Evolutionary conservation across 2,113 vertebrate genomes (phyloP), one percentile per base, ranked within the genome.

Genomic region (Pachycephala philippinensis): DNA sequence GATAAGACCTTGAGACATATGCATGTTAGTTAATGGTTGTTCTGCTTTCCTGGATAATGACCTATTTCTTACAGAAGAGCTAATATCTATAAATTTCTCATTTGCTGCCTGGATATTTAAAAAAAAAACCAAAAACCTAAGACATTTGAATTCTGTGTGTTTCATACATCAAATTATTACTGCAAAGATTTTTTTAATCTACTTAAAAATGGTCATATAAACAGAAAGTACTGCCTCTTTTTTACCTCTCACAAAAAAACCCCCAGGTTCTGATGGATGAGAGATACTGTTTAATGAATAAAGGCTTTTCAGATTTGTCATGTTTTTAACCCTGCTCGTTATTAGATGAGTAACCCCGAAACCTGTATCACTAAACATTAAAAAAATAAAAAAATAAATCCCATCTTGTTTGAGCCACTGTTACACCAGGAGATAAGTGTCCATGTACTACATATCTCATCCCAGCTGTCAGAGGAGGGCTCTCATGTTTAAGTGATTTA

Each of bases 1-100:
- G 89, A 89, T 49, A 65, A 95, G 59, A 84, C 83, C 80, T 93
- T 94, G 86, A 95, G 95, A 97, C 28, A 87, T 70, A 57, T 60
- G 45, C 33, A 74, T 75, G 8, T 84, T 86, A 71, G 33, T 47
- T 84, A 93, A 88, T 71, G 59, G 66, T 50, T 95, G 45, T 79
- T 70, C 76, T 44, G 64, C 89, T 80, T 97, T 95, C 82, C 87
- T 65, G 80, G 78, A 74, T 63, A 82, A 88, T 91, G 94, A 96
- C 59, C 87, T 75, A 94, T 95, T 97, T 97, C 81, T 78, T 74
- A 74, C 11, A 87, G 35, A 77, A 86, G 27, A 84, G 44, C 44
- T 94, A 78, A 47, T 82, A 93, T 37, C 63, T 90, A 95, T 92
- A 95, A 89, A 93, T 94, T 96, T 95, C 86, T 97, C 79, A 91